Evolutionary conservation across 2,888 invertebrate species (phyloP).

Genomic region (Diplazon laetatorius): DNA sequence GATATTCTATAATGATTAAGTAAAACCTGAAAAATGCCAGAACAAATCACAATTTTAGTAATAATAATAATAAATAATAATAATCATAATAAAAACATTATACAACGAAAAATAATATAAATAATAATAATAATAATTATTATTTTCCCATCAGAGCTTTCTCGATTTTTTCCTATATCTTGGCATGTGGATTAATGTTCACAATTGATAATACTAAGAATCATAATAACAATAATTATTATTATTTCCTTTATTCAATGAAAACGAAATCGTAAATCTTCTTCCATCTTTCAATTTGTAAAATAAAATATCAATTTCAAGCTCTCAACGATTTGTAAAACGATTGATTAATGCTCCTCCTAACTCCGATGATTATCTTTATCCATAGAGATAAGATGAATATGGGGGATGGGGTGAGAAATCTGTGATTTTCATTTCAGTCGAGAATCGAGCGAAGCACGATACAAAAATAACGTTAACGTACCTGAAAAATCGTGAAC

Average conservation of each 20-base stretch:
- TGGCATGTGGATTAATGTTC: no score
- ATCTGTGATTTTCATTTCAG: constrained; percentile 29
- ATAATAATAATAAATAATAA: not conserved
- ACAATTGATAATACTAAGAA: no score
- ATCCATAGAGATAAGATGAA: not conserved
- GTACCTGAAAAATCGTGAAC: constrained; percentile 57
- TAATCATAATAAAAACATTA: not conserved
- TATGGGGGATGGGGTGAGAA: constrained; percentile 35
- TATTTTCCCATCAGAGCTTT: no score
- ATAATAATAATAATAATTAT: no score
- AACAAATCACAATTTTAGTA: no score
- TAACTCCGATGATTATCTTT: not conserved
- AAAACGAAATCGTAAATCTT: no score
- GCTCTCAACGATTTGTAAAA: constrained; percentile 23
- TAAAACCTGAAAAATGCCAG: no score
- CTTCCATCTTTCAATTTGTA: not conserved
- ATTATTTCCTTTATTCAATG: no score
- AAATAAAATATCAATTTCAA: not conserved
- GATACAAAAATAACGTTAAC: constrained; percentile 23
- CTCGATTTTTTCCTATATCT: no score
- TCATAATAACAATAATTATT: no score
- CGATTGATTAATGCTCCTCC: not conserved
- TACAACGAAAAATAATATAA: no score
- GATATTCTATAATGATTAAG: no score
- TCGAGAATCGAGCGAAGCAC: constrained; percentile 28